Conservation (phyloP, 1,140 invertebrate genomes). For the Brachionus plicatilis region DNA sequence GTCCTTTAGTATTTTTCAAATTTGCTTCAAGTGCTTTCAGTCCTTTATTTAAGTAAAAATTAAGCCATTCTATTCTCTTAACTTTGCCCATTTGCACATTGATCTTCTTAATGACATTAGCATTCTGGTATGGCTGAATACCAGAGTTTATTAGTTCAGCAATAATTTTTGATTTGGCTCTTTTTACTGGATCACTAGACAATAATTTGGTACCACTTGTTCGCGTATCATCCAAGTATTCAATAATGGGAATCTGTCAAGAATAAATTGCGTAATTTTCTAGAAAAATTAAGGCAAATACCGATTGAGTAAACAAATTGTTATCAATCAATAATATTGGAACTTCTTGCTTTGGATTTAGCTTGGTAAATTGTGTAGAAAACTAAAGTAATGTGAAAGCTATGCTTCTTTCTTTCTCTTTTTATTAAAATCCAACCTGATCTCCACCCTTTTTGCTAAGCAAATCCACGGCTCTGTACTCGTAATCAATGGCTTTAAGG, state of each 20-base stretch:
- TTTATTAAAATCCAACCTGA: neutral
- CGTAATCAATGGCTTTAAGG: conserved; percentile 87
- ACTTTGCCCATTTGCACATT: conserved; percentile 43
- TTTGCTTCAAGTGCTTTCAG: conserved; percentile 79
- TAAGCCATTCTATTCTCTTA: conserved; percentile 66
- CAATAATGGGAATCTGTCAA: conserved; percentile 73
- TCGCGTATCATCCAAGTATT: conserved; percentile 86
- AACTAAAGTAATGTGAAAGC: conserved; percentile 43
- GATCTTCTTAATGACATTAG: conserved; percentile 62
- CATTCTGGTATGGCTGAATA: conserved; percentile 91
- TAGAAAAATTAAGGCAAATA: neutral
- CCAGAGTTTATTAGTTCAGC: conserved; percentile 79
- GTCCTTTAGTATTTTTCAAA: conserved; percentile 74
- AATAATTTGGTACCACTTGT: conserved; percentile 68
- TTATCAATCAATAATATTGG: conserved; percentile 12
- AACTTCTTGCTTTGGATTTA: conserved; percentile 40
- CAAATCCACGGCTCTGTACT: conserved; percentile 81
- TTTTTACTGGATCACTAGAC: conserved; percentile 74
- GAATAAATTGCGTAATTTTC: neutral
- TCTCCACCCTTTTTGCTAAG: conserved; percentile 64
- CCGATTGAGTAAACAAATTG: conserved; percentile 7
- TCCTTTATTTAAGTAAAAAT: conserved; percentile 81
- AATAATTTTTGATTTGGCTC: conserved; percentile 64
- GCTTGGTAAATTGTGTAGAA: neutral
- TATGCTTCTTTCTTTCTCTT: neutral